These are phyloP conservation scores for Galerucella calmariensis DNA, from an alignment of 2,888 invertebrate genomes.

Conservation along the genomic window DNA sequence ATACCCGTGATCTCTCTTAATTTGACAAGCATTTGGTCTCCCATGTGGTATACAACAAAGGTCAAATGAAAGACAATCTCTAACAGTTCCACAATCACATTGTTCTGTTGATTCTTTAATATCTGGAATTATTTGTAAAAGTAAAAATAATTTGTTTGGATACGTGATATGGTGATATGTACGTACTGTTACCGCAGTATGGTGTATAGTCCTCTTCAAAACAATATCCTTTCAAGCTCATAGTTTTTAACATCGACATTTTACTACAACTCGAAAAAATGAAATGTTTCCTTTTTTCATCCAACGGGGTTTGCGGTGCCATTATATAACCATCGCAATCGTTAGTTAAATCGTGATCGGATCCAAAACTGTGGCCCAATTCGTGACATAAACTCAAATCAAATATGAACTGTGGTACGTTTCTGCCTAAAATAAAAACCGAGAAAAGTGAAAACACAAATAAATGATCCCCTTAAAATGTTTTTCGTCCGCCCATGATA, in stretches of 20 bases:
- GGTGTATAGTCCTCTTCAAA: conserved; percentile 61
- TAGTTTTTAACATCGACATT: conserved; percentile 63
- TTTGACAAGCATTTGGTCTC: conserved; percentile 66
- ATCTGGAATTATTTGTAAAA: conserved; percentile 55
- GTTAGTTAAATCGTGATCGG: conserved; percentile 65
- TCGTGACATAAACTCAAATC: conserved; percentile 55
- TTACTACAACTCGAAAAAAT: conserved; percentile 69
- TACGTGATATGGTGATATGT: neutral
- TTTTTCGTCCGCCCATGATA: too few species aligned
- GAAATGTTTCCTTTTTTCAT: conserved; percentile 59
- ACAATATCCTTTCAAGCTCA: neutral
- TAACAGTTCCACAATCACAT: conserved; percentile 75
- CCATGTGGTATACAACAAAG: conserved; percentile 68
- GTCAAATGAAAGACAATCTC: conserved; percentile 65
- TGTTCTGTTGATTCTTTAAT: conserved; percentile 77
- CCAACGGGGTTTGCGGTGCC: conserved; percentile 65
- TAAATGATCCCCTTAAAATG: neutral
- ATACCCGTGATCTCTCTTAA: conserved; percentile 60
- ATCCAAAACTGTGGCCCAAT: conserved; percentile 69
- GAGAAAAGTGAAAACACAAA: neutral
- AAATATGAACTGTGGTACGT: conserved; percentile 66
- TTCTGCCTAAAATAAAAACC: conserved; percentile 32
- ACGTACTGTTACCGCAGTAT: conserved; percentile 69
- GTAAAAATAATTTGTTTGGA: too few species aligned
- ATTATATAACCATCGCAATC: conserved; percentile 67